A percentile compares a stretch with the other conserved stretches of the same genome.
Conservation (phyloP, 2,888 invertebrate species). For the Drosophila borborema region DNA sequence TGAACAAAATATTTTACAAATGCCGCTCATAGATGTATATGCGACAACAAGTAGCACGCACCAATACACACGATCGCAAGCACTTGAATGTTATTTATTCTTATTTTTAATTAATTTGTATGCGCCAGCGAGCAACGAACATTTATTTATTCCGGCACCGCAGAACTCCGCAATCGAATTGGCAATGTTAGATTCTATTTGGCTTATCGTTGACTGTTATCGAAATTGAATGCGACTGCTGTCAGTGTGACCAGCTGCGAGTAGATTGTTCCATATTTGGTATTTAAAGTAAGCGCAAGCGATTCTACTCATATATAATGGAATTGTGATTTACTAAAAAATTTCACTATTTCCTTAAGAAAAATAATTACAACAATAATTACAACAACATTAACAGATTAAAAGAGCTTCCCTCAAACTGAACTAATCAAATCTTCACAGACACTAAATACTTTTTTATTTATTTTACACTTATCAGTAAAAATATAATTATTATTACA, state of each 20-base stretch:
- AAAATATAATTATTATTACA: too few species aligned
- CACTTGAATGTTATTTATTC: slow-evolving; percentile 28
- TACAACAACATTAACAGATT: neutral
- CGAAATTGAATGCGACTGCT: slow-evolving; percentile 12
- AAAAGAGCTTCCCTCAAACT: neutral
- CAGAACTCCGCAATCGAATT: slow-evolving; percentile 58
- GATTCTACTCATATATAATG: too few species aligned
- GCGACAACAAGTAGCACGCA: slow-evolving; percentile 21
- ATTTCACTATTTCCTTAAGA: neutral
- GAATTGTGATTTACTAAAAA: too few species aligned
- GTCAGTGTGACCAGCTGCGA: slow-evolving; percentile 32
- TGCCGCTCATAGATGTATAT: slow-evolving; percentile 1
- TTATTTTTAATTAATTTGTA: slow-evolving; percentile 26
- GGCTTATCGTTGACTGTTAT: slow-evolving; percentile 34
- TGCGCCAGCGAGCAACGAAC: slow-evolving; percentile 26
- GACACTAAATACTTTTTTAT: too few species aligned
- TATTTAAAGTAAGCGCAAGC: neutral
- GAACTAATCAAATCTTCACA: too few species aligned
- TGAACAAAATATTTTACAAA: slow-evolving; percentile 11
- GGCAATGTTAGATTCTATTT: slow-evolving; percentile 36
- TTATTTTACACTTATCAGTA: too few species aligned
- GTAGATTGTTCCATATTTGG: neutral
- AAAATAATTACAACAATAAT: neutral
- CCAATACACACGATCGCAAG: slow-evolving; percentile 18
- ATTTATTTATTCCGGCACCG: slow-evolving; percentile 56